phyloP scores from a whole-genome alignment of 2,797 vertebrate genomes.

The Acanthornis magna region DNA sequence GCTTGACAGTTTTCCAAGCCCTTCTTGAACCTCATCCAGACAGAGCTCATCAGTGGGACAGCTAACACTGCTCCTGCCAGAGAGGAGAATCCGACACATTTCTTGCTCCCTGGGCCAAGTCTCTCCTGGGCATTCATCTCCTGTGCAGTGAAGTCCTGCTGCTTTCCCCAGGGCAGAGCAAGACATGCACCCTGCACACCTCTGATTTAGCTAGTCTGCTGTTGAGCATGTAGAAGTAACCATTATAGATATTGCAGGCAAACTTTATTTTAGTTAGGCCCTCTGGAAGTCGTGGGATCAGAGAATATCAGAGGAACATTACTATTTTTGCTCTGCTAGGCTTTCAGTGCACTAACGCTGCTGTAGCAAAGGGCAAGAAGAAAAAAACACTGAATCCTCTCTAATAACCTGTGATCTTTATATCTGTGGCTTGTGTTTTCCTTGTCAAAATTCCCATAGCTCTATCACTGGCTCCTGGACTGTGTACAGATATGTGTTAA shows the following conservation, averaged over 20 bases:
- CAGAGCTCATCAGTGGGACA: neutral
- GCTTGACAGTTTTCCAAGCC: neutral
- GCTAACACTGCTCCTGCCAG: neutral
- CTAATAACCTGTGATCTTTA: neutral
- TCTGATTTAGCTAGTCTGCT: neutral
- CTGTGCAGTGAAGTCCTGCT: neutral
- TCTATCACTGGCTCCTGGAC: neutral
- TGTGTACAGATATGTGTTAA: neutral
- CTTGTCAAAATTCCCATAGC: neutral
- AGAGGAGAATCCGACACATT: fast-evolving
- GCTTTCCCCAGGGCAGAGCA: neutral
- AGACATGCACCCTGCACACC: fast-evolving
- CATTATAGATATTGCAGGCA: neutral
- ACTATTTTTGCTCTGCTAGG: neutral
- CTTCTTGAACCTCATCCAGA: neutral
- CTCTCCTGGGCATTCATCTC: neutral
- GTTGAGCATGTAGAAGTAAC: neutral
- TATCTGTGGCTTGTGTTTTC: neutral
- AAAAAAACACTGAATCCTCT: neutral
- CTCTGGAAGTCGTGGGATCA: neutral
- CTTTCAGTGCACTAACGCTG: neutral
- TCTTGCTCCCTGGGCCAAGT: neutral
- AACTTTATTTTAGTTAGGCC: neutral
- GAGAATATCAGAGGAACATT: neutral
- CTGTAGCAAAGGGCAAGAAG: neutral